These are phyloP conservation scores for Gasterosteus nipponicus DNA, from an alignment of 2,113 vertebrate genomes.

Conservation along the genomic window DNA sequence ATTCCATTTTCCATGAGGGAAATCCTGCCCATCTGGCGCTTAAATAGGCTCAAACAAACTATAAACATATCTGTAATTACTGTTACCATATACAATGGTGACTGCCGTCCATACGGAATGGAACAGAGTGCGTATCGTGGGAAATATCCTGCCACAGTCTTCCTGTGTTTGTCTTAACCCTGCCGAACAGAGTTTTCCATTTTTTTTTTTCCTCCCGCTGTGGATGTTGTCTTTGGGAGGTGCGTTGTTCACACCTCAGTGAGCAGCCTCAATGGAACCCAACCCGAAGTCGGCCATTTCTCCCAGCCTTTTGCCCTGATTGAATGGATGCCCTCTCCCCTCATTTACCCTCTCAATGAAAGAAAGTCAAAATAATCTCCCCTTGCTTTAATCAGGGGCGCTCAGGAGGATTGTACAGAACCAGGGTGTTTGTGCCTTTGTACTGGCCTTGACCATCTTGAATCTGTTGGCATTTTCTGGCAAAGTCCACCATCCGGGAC, in stretches of 20 bases:
- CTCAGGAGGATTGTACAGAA: conserved; percentile 56
- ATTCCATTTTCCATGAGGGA: conserved; percentile 7
- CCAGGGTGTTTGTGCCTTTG: conserved; percentile 69
- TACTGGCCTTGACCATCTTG: conserved; percentile 73
- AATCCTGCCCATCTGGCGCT: conserved; percentile 28
- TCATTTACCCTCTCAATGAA: conserved; percentile 68
- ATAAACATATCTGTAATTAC: conserved; percentile 34
- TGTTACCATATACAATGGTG: conserved; percentile 10
- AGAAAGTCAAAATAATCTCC: conserved; percentile 75
- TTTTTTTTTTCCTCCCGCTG: conserved; percentile 49
- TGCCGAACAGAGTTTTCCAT: conserved; percentile 39
- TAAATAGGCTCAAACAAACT: conserved; percentile 12
- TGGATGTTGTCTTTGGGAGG: conserved; percentile 70
- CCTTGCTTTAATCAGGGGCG: conserved; percentile 73
- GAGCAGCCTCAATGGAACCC: conserved; percentile 71
- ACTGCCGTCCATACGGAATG: conserved; percentile 1
- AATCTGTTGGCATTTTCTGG: conserved; percentile 75
- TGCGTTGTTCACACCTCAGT: conserved; percentile 75
- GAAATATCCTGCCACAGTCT: conserved; percentile 33
- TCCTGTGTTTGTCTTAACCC: conserved; percentile 49
- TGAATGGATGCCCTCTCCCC: conserved; percentile 74
- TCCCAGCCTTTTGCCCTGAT: conserved; percentile 72
- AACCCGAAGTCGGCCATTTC: conserved; percentile 67
- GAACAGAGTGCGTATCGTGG: not conserved
- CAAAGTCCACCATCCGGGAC: conserved; percentile 69